Base-by-base conservation (phyloP, 2,797 vertebrate species). In the Erethizon dorsatum region DNA sequence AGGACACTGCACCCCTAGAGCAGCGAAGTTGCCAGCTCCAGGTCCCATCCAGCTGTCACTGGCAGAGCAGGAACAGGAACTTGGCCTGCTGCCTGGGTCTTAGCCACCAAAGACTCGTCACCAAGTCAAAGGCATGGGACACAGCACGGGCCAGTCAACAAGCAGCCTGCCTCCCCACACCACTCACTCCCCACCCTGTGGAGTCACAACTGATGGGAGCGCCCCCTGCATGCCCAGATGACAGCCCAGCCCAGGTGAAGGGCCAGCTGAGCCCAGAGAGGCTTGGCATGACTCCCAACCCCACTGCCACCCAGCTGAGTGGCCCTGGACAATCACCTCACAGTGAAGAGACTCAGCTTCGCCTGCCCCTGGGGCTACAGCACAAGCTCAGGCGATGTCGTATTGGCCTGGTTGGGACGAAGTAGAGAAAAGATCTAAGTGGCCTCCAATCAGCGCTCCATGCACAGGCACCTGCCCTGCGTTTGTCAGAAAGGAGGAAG, bases 211-310 rank as follows among this genome's bases (percentile, higher is more conserved):
- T 31, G 6, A n/a, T n/a, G 5, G 52, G 26, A 93, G 87, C 17
- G 41, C n/a, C n/a, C 41, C 24, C 17, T 31, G 4, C 13, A 56
- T 2, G 11, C 45, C 26, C 7, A 2, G 7, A 6, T 1, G 5
- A 61, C 1, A 31, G 57, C 47, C 33, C 15, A 11, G 57, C n/a
- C 22, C n/a, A 45, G 37, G 33, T 22, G 3, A 50, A 79, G 41
- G n/a, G 41, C 24, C 12, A 9, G 45, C 15, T 54, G 6, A 56
- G 50, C 18, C 45, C 3, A 73, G 28, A 20, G 33, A 73, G 24
- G 26, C 47, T 41, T 2, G 0, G 5, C 0, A 4, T 33, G 37
- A 47, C 82, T 82, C 52, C 47, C 41, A n/a, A 37, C 20, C 20
- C 28, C 41, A 56, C 41, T 33, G 54, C 37, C 37, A 59, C 67